Evolutionary conservation across 2,113 vertebrate species (phyloP).

Genomic region (Gnathonemus longibarbis): DNA sequence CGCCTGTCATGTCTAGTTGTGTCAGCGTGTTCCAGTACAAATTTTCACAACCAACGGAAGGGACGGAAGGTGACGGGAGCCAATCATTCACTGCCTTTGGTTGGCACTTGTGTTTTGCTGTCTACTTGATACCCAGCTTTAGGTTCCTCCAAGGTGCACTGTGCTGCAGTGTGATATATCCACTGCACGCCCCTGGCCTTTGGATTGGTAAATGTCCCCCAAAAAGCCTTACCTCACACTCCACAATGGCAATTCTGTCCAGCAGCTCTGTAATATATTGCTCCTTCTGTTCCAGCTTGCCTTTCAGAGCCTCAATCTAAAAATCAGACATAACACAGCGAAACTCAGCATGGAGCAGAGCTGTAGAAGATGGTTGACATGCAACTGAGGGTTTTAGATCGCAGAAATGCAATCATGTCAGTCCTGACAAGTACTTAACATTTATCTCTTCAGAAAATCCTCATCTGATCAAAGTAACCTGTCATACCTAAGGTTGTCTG

Average conservation of each 20-base stretch:
- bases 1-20: neutral
- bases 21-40: neutral
- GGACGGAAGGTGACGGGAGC: neutral
- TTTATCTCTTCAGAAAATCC: neutral
- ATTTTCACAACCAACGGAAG: neutral
- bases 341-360: neutral
- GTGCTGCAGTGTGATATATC: neutral
- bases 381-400: neutral
- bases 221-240: slow-evolving; percentile 83
- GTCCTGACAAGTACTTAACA: neutral
- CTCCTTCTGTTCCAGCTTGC: slow-evolving; percentile 86
- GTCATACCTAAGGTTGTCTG: neutral
- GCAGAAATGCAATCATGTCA: neutral
- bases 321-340: slow-evolving; percentile 18
- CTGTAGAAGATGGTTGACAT: neutral
- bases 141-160: neutral
- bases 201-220: neutral
- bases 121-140: neutral
- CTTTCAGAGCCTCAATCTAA: slow-evolving; percentile 78
- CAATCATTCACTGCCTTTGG: neutral
- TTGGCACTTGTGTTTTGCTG: neutral
- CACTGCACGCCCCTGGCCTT: neutral
- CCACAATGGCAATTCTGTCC: slow-evolving; percentile 91
- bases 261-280: slow-evolving; percentile 84
- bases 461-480: neutral